Conservation (phyloP, 2,888 invertebrate genomes). For the Andricus curvator region DNA sequence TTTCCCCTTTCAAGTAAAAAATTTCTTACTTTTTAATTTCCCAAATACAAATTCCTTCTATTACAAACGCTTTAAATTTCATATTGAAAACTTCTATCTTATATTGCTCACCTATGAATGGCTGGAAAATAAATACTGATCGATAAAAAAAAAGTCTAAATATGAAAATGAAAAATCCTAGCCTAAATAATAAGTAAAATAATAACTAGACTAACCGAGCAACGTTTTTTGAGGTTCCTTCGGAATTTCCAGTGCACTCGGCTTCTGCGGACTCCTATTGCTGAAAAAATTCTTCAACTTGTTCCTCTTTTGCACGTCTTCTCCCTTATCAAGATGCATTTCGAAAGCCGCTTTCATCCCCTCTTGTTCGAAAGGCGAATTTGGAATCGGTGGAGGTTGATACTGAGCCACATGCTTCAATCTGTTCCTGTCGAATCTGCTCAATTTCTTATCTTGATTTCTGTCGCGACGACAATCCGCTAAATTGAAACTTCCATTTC, state of each 20-base stretch:
- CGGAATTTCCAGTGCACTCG: conserved; percentile 67
- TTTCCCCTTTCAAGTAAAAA: too few relatives aligned
- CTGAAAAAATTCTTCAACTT: conserved; percentile 78
- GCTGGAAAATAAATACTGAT: too few relatives aligned
- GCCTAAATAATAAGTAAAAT: conserved; percentile 31
- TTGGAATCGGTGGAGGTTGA: conserved; percentile 78
- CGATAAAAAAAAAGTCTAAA: not conserved
- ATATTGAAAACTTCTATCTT: too few relatives aligned
- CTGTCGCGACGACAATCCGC: conserved; percentile 60
- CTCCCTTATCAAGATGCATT: conserved; percentile 80
- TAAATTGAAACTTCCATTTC: conserved; percentile 74
- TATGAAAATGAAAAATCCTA: conserved; percentile 15
- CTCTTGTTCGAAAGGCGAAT: conserved; percentile 71
- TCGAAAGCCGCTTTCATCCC: conserved; percentile 80
- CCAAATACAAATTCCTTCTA: too few relatives aligned
- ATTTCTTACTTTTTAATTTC: too few relatives aligned
- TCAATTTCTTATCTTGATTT: conserved; percentile 77
- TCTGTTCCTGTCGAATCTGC: conserved; percentile 61
- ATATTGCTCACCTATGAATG: too few relatives aligned
- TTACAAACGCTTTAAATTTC: too few relatives aligned
- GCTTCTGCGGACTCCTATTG: conserved; percentile 71
- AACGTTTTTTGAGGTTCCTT: conserved; percentile 71
- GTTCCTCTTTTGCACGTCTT: conserved; percentile 78
- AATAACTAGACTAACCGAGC: conserved; percentile 59
- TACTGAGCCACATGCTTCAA: conserved; percentile 82